These are phyloP conservation scores for Rhinoderma darwinii DNA, from an alignment of 2,113 vertebrate species.

Conservation along the genomic window DNA sequence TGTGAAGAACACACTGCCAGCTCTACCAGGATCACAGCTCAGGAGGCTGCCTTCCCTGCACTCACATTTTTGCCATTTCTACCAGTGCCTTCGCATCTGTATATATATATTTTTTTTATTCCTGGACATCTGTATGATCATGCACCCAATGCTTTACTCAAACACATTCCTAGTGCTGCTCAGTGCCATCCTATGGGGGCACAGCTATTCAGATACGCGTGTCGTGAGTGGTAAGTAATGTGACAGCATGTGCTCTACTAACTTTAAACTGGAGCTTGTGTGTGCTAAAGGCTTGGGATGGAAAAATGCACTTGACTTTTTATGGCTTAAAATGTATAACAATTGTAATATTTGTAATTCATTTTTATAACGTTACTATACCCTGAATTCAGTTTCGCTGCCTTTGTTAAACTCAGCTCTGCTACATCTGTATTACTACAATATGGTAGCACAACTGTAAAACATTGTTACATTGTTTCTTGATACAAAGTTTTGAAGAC, in stretches of 20 bases:
- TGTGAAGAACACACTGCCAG: conserved; percentile 26
- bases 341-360: no score
- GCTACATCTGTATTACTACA: no score
- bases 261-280: background rate
- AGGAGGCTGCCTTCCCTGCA: background rate
- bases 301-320: no score
- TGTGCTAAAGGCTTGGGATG: background rate
- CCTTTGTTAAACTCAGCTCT: no score
- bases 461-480: no score
- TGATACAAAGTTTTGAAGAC: no score
- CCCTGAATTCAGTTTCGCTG: no score
- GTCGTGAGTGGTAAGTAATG: conserved; percentile 48
- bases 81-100: background rate
- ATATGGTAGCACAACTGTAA: no score
- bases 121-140: background rate
- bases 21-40: conserved; percentile 18
- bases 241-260: background rate
- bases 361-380: no score
- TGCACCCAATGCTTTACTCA: conserved; percentile 30
- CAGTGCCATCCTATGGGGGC: conserved; percentile 46
- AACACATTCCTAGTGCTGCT: conserved; percentile 33
- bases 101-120: background rate
- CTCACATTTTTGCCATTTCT: background rate
- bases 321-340: no score
- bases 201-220: conserved; percentile 21